A percentile compares a stretch with the other conserved stretches of the same genome.
phyloP scores from a whole-genome alignment of 2,888 invertebrate genomes.

The Ptychoptera albimana region DNA sequence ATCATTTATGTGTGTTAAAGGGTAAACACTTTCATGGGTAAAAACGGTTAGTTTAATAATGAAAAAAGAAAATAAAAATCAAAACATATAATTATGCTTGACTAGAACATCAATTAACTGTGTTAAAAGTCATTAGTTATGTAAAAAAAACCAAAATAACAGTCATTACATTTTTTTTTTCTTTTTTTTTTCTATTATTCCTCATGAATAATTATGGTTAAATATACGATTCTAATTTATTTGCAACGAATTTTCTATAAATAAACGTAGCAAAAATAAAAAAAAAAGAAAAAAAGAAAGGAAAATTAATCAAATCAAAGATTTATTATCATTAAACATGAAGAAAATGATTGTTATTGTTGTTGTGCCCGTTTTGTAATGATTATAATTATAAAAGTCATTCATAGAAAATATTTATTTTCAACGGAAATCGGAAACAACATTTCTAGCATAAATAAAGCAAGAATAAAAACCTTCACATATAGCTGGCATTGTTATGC shows the following conservation, averaged over 20 bases:
- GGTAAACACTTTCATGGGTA: too few relatives aligned
- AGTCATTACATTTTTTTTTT: too few relatives aligned
- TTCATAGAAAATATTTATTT: neutral
- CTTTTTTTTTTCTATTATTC: too few relatives aligned
- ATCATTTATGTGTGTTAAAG: too few relatives aligned
- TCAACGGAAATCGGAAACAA: neutral
- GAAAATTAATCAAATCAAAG: neutral
- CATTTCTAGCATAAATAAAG: neutral
- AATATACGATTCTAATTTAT: too few relatives aligned
- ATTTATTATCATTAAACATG: neutral
- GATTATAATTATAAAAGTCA: neutral
- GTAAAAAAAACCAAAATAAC: neutral
- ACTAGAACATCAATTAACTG: neutral
- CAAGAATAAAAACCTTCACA: too few relatives aligned
- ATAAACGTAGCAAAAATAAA: too few relatives aligned
- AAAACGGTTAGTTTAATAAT: too few relatives aligned
- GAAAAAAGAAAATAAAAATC: too few relatives aligned
- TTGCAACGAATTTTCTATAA: neutral
- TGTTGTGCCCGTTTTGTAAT: too few relatives aligned
- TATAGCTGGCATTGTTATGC: too few relatives aligned
- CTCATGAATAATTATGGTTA: too few relatives aligned
- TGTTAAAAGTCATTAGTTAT: neutral
- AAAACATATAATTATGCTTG: neutral
- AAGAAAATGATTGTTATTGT: neutral
- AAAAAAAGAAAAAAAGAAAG: neutral